Evolutionary conservation across 2,113 vertebrate genomes (phyloP).

Genomic region (Centropus unirufus): DNA sequence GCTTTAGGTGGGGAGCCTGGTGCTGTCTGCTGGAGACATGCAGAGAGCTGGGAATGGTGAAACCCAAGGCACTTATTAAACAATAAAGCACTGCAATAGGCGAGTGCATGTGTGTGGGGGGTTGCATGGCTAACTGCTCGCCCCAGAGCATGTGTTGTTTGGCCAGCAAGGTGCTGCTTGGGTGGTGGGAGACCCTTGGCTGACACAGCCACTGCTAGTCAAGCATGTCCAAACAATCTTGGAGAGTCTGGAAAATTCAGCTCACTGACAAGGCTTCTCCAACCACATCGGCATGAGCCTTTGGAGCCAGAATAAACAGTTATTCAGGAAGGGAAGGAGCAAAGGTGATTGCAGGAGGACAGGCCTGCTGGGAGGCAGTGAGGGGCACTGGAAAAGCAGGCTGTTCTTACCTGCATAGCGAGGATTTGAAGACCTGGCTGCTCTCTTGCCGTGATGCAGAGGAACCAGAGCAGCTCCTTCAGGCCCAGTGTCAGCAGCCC

Average conservation of each 20-base stretch:
- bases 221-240: not conserved
- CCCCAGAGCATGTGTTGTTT: not conserved
- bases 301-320: conserved; percentile 8
- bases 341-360: not conserved
- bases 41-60: not conserved
- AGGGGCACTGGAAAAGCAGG: not conserved
- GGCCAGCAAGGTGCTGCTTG: not conserved
- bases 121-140: not conserved
- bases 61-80: not conserved
- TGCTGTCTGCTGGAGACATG: not conserved
- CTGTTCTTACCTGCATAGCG: not conserved
- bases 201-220: not conserved
- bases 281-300: not conserved
- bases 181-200: conserved; percentile 53
- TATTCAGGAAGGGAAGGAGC: not conserved
- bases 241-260: not conserved
- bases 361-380: not conserved
- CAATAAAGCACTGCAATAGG: not conserved
- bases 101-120: accelerated
- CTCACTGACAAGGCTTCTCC: not conserved
- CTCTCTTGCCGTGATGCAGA: not conserved
- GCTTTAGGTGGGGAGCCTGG: not conserved
- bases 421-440: not conserved
- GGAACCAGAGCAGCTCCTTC: not conserved
- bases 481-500: not conserved